Percentiles rank a stretch among this genome's conserved stretches.
Conservation (phyloP, 1,140 invertebrate species). For the Amphibalanus amphitrite region DNA sequence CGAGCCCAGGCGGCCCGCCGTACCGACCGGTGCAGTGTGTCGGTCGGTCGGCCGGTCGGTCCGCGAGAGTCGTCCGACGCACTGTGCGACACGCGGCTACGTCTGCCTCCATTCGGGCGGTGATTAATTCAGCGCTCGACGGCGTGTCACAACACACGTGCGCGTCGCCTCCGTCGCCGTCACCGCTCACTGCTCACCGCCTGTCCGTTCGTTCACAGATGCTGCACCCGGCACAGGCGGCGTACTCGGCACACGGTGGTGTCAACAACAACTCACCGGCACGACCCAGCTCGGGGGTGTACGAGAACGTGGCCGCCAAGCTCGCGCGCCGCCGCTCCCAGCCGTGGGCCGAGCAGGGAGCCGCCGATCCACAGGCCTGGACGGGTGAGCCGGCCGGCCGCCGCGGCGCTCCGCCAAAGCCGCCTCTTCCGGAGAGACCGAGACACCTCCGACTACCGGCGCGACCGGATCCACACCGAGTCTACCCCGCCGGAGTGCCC, state of each 20-base stretch:
- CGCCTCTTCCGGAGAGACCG: background rate
- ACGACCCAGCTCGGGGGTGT: background rate
- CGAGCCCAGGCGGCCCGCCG: too few relatives aligned
- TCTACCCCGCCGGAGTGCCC: background rate
- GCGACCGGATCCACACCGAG: background rate
- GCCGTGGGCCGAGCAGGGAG: background rate
- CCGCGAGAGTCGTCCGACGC: too few relatives aligned
- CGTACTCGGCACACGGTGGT: background rate
- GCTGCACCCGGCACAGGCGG: background rate
- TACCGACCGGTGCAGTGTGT: too few relatives aligned
- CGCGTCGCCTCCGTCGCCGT: too few relatives aligned
- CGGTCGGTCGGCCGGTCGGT: too few relatives aligned
- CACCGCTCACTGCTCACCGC: too few relatives aligned
- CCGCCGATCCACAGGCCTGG: background rate
- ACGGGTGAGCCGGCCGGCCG: background rate
- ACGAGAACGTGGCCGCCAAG: background rate
- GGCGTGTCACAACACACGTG: background rate
- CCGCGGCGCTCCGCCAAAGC: background rate
- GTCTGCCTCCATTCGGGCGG: background rate
- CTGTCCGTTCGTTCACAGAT: background rate
- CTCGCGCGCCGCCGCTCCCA: background rate
- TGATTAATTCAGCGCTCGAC: background rate
- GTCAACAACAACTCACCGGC: background rate
- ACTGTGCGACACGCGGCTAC: background rate
- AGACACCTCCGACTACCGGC: background rate